A percentile compares a stretch with the other conserved stretches of the same genome.
Evolutionary conservation across 2,797 vertebrate species (phyloP).

Genomic region (Helicolenus hilgendorfi): DNA sequence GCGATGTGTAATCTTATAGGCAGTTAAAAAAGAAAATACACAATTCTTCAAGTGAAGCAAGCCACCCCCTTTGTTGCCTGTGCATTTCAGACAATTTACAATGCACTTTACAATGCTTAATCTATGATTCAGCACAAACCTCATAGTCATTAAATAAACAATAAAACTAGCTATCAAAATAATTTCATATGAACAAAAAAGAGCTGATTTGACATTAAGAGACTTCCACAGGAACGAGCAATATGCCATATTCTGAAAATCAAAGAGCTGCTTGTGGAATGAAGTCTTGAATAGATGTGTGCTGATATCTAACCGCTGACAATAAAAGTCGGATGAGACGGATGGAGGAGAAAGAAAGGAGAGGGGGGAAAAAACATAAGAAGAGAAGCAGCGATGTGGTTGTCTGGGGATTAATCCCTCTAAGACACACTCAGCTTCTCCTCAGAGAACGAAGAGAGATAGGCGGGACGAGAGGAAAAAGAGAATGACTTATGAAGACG

Average conservation of each 20-base stretch:
- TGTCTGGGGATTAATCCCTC: constrained; percentile 76
- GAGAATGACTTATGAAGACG: constrained; percentile 86
- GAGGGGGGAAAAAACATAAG: constrained; percentile 42
- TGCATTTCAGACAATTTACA: background rate
- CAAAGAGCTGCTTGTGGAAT: constrained; percentile 42
- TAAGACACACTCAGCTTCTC: constrained; percentile 70
- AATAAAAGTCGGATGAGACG: constrained; percentile 68
- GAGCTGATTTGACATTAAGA: background rate
- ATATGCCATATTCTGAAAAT: constrained; percentile 16
- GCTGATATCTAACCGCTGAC: constrained; percentile 52
- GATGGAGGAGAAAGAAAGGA: constrained; percentile 43
- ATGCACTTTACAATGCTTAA: background rate
- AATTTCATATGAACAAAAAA: constrained; percentile 14
- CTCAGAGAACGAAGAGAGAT: constrained; percentile 66
- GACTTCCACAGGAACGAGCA: background rate
- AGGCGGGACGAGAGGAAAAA: constrained; percentile 63
- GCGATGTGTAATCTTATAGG: background rate
- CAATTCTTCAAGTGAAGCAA: background rate
- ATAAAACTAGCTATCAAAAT: background rate
- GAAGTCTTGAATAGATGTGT: constrained; percentile 23
- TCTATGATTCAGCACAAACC: background rate
- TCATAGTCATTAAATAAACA: background rate
- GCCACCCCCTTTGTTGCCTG: background rate
- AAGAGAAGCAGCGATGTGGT: constrained; percentile 47
- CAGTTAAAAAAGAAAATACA: background rate